A percentile compares a stretch with the other conserved stretches of the same genome.
Evolutionary conservation across 2,797 vertebrate species (phyloP).

Genomic region (Bufotes viridis): DNA sequence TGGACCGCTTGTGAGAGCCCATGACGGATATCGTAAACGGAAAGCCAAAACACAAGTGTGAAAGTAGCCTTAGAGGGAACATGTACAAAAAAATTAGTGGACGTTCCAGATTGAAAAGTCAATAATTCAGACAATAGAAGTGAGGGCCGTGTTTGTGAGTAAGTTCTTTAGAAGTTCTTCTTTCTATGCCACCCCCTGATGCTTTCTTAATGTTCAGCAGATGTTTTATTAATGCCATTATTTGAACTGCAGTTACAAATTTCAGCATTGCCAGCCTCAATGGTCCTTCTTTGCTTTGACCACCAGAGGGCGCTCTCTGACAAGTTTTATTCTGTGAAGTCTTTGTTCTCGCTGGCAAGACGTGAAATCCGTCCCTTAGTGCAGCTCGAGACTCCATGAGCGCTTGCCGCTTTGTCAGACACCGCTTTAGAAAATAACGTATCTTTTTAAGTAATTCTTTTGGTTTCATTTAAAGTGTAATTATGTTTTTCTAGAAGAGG

Average conservation of each 20-base stretch:
- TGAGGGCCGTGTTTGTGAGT: too few relatives aligned
- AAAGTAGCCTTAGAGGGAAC: too few relatives aligned
- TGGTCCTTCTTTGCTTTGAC: neutral
- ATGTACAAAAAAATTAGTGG: too few relatives aligned
- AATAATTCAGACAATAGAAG: too few relatives aligned
- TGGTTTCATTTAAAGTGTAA: too few relatives aligned
- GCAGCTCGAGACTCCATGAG: neutral
- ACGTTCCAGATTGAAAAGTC: too few relatives aligned
- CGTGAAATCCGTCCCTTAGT: neutral
- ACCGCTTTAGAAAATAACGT: neutral
- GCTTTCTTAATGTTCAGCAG: neutral
- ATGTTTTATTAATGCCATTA: neutral
- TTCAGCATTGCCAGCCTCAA: neutral
- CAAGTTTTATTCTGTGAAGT: neutral
- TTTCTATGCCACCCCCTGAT: too few relatives aligned
- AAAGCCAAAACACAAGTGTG: too few relatives aligned
- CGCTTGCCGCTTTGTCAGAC: neutral
- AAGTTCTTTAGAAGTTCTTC: too few relatives aligned
- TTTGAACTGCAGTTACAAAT: neutral
- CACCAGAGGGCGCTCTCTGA: slow-evolving; percentile 30
- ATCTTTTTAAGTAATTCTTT: neutral
- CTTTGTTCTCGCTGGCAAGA: neutral
- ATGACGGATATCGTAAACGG: too few relatives aligned
- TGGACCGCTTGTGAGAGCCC: too few relatives aligned
- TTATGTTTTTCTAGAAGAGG: neutral